These are phyloP conservation scores for Antitype chi DNA, from an alignment of 2,888 invertebrate species.

Conservation along the genomic window DNA sequence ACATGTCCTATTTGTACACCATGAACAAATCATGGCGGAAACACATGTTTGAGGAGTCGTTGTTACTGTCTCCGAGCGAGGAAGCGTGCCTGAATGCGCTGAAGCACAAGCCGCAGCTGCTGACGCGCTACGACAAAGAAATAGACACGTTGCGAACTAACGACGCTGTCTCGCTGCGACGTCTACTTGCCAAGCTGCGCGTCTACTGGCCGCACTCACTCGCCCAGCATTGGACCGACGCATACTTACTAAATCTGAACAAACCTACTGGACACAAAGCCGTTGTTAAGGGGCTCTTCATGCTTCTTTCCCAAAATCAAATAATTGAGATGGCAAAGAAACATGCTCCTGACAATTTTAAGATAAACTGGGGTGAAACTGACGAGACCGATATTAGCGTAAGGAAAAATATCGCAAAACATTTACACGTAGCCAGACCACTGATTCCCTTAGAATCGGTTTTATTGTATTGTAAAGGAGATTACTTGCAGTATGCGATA, in stretches of 20 bases:
- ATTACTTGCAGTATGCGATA: constrained; percentile 81
- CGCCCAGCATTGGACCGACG: constrained; percentile 70
- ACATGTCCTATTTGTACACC: constrained; percentile 73
- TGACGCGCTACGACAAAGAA: constrained; percentile 48
- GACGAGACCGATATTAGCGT: constrained; percentile 73
- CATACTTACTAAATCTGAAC: constrained; percentile 70
- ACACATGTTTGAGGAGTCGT: constrained; percentile 78
- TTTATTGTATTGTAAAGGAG: constrained; percentile 80
- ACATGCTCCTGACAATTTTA: constrained; percentile 75
- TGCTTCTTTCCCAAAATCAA: constrained; percentile 72
- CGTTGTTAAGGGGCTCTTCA: constrained; percentile 73
- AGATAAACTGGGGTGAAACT: constrained; percentile 78
- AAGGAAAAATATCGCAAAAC: constrained; percentile 78
- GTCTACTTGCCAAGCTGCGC: no score
- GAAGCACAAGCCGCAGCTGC: constrained; percentile 78
- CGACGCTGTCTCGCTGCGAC: no score
- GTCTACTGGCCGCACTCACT: no score
- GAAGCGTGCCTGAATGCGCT: constrained; percentile 78
- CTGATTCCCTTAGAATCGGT: constrained; percentile 72
- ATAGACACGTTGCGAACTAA: no score
- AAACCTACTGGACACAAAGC: constrained; percentile 72
- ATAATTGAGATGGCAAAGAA: constrained; percentile 72
- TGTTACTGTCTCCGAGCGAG: constrained; percentile 72
- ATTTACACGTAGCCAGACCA: constrained; percentile 80
- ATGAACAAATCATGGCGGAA: constrained; percentile 78